phyloP scores from a whole-genome alignment of 2,888 invertebrate species.

The Nomada lathburiana region DNA sequence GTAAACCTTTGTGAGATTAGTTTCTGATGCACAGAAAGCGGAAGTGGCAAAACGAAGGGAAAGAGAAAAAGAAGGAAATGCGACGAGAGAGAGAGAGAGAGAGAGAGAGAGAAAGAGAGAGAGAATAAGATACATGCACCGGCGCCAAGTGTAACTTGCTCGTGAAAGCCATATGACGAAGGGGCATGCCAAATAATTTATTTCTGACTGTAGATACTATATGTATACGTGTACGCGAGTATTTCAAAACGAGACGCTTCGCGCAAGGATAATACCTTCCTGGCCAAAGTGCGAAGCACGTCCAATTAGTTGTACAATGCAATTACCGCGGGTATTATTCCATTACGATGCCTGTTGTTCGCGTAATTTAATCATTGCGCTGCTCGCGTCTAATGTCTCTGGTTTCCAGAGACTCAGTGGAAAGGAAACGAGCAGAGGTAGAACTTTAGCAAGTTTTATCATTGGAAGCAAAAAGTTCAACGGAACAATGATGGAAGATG shows the following conservation, averaged over 20 bases:
- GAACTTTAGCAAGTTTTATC: constrained; percentile 8
- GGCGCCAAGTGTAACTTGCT: constrained; percentile 48
- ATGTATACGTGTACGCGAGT: background rate
- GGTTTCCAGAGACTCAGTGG: constrained; percentile 5
- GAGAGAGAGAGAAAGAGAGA: background rate
- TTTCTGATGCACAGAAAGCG: constrained; percentile 54
- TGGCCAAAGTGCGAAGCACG: constrained; percentile 48
- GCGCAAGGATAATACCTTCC: constrained; percentile 55
- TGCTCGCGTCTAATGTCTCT: constrained; percentile 35
- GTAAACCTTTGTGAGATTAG: constrained; percentile 61
- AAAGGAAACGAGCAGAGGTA: background rate
- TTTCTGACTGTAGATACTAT: constrained; percentile 38
- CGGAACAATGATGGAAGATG: background rate
- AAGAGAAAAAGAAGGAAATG: background rate
- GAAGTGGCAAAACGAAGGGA: constrained; percentile 55
- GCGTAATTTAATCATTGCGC: constrained; percentile 54
- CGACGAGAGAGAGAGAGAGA: background rate
- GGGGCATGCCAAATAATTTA: constrained; percentile 63
- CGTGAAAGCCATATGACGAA: constrained; percentile 54
- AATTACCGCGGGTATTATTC: constrained; percentile 55
- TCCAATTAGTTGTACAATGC: constrained; percentile 57
- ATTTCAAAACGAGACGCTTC: constrained; percentile 33
- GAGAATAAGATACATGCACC: background rate
- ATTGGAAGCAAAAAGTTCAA: background rate
- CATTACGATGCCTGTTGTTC: constrained; percentile 56